phyloP scores from a whole-genome alignment of 1,140 invertebrate species.

The Zeugodacus cucurbitae region DNA sequence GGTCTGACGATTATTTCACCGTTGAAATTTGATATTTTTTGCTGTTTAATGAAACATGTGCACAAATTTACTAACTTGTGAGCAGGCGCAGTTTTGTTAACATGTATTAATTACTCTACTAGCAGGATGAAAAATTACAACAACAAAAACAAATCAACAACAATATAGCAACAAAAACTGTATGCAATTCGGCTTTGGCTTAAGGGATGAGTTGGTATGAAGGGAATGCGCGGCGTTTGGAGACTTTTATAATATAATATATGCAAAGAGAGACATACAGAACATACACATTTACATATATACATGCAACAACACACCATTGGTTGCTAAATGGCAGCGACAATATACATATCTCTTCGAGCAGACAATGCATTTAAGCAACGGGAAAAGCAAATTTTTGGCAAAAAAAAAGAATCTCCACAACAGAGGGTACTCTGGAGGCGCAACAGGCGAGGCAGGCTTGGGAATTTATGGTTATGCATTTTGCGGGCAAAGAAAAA shows the following conservation, averaged over 20 bases:
- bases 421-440: not conserved
- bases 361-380: not conserved
- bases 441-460: not conserved
- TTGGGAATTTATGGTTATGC: not conserved
- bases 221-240: not conserved
- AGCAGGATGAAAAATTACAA: not conserved
- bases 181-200: not conserved
- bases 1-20: not conserved
- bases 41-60: slow-evolving; percentile 65
- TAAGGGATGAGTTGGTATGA: not conserved
- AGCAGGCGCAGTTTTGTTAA: slow-evolving; percentile 62
- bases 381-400: not conserved
- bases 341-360: not conserved
- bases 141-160: not conserved
- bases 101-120: slow-evolving; percentile 9
- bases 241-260: not conserved
- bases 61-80: slow-evolving; percentile 65
- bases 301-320: not conserved
- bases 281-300: not conserved
- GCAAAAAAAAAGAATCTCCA: not conserved
- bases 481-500: not conserved
- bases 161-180: not conserved
- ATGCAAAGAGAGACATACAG: not conserved
- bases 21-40: slow-evolving; percentile 63
- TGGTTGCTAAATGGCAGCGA: not conserved